Conservation (phyloP, 2,888 invertebrate species). For the Kuschelorhynchus macadamiae region DNA sequence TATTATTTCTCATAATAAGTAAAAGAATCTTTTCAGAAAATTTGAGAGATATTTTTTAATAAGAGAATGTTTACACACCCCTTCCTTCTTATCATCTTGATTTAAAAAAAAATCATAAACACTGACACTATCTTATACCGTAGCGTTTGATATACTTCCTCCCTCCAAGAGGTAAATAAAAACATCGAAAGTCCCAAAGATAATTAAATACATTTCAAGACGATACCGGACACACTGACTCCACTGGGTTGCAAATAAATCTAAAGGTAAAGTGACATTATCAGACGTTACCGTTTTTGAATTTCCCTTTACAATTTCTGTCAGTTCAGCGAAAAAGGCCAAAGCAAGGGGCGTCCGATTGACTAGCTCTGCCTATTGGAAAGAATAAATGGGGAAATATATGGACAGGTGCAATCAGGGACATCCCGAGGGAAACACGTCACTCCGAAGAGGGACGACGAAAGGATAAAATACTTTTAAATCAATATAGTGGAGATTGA, state of each 20-base stretch:
- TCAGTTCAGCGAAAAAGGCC: constrained; percentile 66
- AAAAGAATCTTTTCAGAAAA: no score
- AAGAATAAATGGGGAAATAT: constrained; percentile 65
- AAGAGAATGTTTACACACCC: no score
- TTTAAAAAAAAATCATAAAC: no score
- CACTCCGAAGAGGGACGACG: constrained; percentile 65
- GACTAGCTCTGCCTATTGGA: constrained; percentile 54
- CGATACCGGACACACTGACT: constrained; percentile 41
- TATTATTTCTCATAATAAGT: no score
- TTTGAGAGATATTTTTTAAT: no score
- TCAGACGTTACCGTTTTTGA: constrained; percentile 62
- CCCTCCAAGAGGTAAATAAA: no score
- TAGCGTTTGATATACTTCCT: no score
- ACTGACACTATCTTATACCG: no score
- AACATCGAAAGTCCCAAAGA: constrained; percentile 18
- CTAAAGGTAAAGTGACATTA: constrained; percentile 67
- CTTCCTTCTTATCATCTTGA: no score
- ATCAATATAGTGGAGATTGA: constrained; percentile 63
- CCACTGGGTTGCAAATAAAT: constrained; percentile 63
- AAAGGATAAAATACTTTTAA: constrained; percentile 66
- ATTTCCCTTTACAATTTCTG: constrained; percentile 63
- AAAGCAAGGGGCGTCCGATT: constrained; percentile 54
- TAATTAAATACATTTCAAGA: constrained; percentile 51
- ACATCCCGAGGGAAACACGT: constrained; percentile 67
- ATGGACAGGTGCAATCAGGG: constrained; percentile 69